phyloP scores from a whole-genome alignment of 2,797 vertebrate genomes.

The Graptemys geographica region DNA sequence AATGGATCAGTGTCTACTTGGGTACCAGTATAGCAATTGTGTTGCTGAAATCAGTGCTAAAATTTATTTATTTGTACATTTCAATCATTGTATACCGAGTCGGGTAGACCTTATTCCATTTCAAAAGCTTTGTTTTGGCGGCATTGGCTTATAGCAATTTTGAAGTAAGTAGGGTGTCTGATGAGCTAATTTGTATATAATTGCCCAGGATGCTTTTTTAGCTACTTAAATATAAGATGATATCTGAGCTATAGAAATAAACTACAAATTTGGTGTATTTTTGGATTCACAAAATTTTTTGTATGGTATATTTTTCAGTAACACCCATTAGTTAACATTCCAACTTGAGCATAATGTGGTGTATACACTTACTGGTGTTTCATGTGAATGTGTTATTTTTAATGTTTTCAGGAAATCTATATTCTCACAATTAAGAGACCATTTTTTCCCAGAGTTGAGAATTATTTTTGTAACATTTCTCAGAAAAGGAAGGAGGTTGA shows the following conservation, averaged over 20 bases:
- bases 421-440: constrained; percentile 13
- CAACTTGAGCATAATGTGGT: background rate
- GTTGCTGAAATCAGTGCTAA: background rate
- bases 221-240: background rate
- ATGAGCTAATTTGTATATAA: background rate
- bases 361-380: constrained; percentile 18
- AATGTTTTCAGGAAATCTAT: constrained; percentile 29
- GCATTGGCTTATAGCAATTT: background rate
- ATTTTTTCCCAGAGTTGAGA: constrained; percentile 23
- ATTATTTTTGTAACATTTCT: constrained; percentile 51
- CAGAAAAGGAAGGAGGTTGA: background rate
- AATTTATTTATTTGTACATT: background rate
- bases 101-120: background rate
- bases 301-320: background rate
- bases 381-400: constrained; percentile 40
- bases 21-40: background rate
- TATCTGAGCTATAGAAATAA: background rate
- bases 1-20: background rate
- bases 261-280: background rate
- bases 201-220: background rate
- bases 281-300: background rate
- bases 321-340: background rate
- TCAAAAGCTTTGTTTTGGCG: background rate
- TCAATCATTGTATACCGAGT: background rate
- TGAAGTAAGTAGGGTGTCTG: background rate